Percentiles rank a stretch among this genome's conserved stretches.
Evolutionary conservation across 2,113 vertebrate species (phyloP).

Genomic region (rabbit (Oryctolagus cuniculus)): mOryCun1.1 NC_091434.1:149216001-149216500

Average conservation of each 20-base stretch:
- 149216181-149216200: not conserved
- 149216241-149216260: not conserved
- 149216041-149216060: too few species aligned
- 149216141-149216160: not conserved
- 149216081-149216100: too few species aligned
- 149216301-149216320: not conserved
- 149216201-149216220: not conserved
- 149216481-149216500: slow-evolving; percentile 1
- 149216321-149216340: not conserved
- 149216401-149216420: not conserved
- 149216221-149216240: not conserved
- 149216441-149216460: not conserved
- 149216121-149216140: not conserved
- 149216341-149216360: not conserved
- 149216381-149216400: not conserved
- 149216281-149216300: not conserved
- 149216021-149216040: too few species aligned
- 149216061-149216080: too few species aligned
- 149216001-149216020: too few species aligned
- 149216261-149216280: too few species aligned
- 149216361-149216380: not conserved
- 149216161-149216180: not conserved
- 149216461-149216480: not conserved
- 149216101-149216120: too few species aligned
- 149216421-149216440: not conserved